Evolutionary conservation across 2,797 vertebrate genomes (phyloP), one percentile per base, ranked within the genome.

Genomic region (Diceros bicornis): DNA sequence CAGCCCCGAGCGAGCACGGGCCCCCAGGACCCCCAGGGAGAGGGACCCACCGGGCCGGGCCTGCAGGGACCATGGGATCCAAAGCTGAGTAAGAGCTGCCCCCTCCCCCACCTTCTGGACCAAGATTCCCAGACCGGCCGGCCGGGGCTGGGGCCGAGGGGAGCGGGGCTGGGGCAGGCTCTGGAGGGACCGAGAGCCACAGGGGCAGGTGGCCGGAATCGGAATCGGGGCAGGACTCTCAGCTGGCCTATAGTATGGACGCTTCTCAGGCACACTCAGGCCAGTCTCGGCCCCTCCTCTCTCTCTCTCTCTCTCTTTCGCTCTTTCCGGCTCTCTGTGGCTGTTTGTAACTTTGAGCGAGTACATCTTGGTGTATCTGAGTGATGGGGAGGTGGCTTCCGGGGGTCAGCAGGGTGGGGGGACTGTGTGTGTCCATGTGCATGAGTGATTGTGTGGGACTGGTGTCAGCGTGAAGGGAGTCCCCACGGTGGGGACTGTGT

Each of bases 21-120:
- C 75, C 95, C 95, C 92, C 37, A 44, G 96, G 75, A 97, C 94
- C 97, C 97, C 81, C 50, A 57, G 89, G 89, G 96, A 96, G 47
- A 84, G 96, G 91, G 89, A 74, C 93, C 86, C 13, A 8, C 86
- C 18, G 18, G 89, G 86, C 94, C 78, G 34, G 84, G 89, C 71
- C 92, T 78, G 21, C 95, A 69, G 81, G 77, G 90, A 98, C 88
- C 92, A 98, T 98, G 98, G 98, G 97, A 86, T 98, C 98, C 92
- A 95, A 88, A 44, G 96, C 98, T 8, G 97, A 98, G 98, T 98
- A 98, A 98, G 98, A 91, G 21, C 61, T 29, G 8, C 9, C 57
- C 77, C 62, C 57, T 50, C 78, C 29, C 41, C 47, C 52, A n/a
- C 20, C 87, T 55, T 78, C 21, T 52, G 17, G 44, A 79, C 78